Conservation (phyloP, 2,113 vertebrate species). For the Numenius arquata region DNA sequence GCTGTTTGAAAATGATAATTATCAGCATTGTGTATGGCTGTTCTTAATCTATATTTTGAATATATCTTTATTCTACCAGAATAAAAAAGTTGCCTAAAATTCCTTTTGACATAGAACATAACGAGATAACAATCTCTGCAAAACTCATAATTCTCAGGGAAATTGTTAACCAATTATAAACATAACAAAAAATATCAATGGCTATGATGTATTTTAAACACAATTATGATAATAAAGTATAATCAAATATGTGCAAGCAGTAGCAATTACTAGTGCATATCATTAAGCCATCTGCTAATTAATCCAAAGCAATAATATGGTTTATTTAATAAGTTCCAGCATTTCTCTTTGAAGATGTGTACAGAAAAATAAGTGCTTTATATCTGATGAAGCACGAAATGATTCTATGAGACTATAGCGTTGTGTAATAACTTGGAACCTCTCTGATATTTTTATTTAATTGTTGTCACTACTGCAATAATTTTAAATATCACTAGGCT, state of each 20-base stretch:
- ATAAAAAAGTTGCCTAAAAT: background rate
- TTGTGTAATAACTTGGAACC: background rate
- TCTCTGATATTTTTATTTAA: conserved; percentile 14
- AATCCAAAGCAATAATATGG: conserved; percentile 41
- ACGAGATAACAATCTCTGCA: background rate
- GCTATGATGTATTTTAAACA: conserved; percentile 61
- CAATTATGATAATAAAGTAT: conserved; percentile 51
- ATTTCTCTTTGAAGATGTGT: conserved; percentile 40
- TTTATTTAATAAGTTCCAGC: conserved; percentile 55
- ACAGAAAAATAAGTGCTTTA: conserved; percentile 19
- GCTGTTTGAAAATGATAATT: background rate
- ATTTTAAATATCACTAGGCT: background rate
- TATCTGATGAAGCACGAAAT: conserved; percentile 29
- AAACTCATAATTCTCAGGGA: conserved; percentile 45
- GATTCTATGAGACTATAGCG: background rate
- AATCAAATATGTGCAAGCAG: conserved; percentile 55
- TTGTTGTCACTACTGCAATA: background rate
- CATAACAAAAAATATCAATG: conserved; percentile 42
- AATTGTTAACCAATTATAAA: conserved; percentile 44
- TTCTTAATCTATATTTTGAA: conserved; percentile 6
- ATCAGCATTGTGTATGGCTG: background rate
- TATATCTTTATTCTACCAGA: background rate
- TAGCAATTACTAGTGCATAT: conserved; percentile 59
- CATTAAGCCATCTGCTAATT: conserved; percentile 62
- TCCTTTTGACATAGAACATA: background rate